A percentile compares a stretch with the other conserved stretches of the same genome.
Conservation (phyloP, 1,140 invertebrate genomes). For the Brachystomella parvula region DNA sequence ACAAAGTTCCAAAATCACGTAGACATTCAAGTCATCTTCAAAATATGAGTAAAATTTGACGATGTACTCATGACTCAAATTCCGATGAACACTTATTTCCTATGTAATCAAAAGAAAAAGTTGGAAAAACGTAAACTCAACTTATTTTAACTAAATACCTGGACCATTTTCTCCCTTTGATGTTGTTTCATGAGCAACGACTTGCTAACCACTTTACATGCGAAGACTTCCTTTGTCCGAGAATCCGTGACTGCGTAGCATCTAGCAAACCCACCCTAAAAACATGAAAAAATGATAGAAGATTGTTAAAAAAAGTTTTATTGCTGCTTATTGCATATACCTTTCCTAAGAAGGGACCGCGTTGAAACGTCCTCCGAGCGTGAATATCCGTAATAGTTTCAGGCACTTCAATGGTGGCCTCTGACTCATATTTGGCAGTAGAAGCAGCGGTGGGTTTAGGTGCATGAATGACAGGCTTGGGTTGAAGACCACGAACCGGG, state of each 20-base stretch:
- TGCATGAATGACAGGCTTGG: background rate
- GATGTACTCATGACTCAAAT: constrained; percentile 52
- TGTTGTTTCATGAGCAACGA: constrained; percentile 56
- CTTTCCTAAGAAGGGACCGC: constrained; percentile 52
- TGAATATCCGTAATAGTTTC: constrained; percentile 49
- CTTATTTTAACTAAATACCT: constrained; percentile 44
- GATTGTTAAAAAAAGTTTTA: background rate
- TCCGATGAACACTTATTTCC: constrained; percentile 56
- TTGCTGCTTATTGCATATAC: constrained; percentile 39
- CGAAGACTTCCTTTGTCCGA: constrained; percentile 54
- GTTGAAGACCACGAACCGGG: background rate
- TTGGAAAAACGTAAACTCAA: constrained; percentile 15
- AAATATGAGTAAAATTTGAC: constrained; percentile 57
- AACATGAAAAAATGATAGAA: constrained; percentile 2
- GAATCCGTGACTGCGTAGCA: constrained; percentile 62
- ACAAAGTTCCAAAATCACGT: constrained; percentile 58
- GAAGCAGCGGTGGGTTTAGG: background rate
- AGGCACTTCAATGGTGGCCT: constrained; percentile 41
- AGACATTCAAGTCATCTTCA: constrained; percentile 57
- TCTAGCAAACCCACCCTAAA: constrained; percentile 62
- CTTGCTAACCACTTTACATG: constrained; percentile 67
- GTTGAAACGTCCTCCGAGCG: constrained; percentile 48
- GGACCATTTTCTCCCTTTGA: constrained; percentile 51
- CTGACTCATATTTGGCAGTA: background rate
- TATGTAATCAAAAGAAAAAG: too few relatives aligned